A percentile compares a stretch with the other conserved stretches of the same genome.
Evolutionary conservation across 2,888 invertebrate genomes (phyloP).

Genomic region (Drosophila sordidula): DNA sequence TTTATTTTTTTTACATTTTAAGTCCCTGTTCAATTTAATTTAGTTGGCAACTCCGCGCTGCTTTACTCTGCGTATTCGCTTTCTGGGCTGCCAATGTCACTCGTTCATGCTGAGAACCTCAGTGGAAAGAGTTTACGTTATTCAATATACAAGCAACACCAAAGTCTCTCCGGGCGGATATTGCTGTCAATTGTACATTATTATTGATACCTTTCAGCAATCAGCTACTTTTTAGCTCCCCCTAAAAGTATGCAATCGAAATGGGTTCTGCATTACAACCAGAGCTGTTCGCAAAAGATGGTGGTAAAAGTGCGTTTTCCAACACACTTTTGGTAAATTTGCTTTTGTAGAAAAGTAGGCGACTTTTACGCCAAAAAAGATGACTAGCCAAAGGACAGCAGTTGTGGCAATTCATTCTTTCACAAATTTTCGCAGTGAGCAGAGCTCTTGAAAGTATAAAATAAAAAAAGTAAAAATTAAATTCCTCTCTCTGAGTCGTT

Average conservation of each 20-base stretch:
- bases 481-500: constrained; percentile 80
- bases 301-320: constrained; percentile 13
- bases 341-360: constrained; percentile 36
- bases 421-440: constrained; percentile 80
- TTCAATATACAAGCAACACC: not conserved
- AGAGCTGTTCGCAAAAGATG: not conserved
- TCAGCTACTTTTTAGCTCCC: not conserved
- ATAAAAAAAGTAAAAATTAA: constrained; percentile 72
- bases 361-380: not conserved
- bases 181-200: not conserved
- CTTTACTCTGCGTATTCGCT: not conserved
- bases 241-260: constrained; percentile 35
- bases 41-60: constrained; percentile 22
- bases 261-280: not conserved
- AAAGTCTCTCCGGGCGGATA: not conserved
- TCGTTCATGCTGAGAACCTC: not conserved
- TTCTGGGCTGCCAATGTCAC: constrained; percentile 6
- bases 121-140: not conserved
- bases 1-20: constrained; percentile 5
- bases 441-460: constrained; percentile 76
- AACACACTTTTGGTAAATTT: constrained; percentile 9
- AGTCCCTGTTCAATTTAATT: constrained; percentile 34
- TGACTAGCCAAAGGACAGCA: constrained; percentile 16
- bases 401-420: constrained; percentile 62
- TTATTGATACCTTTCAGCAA: not conserved